Base-by-base conservation (phyloP, 2,888 invertebrate species). In the Schrankia costaestrigalis region DNA sequence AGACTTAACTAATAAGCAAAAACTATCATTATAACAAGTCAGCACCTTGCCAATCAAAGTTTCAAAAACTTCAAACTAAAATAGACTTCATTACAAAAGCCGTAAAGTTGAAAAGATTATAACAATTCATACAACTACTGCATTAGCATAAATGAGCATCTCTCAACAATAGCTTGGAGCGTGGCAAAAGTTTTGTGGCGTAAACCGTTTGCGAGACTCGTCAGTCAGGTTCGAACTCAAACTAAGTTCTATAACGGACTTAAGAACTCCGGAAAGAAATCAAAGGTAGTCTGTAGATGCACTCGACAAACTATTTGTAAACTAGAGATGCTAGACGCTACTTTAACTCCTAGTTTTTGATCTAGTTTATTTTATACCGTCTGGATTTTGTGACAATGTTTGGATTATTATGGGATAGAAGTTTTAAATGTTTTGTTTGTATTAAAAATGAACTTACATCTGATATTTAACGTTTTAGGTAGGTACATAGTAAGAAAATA, bases 181-280 rank as follows among this genome's bases (percentile, higher is more conserved):
- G 9, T 17, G 19, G 11, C 17, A 11, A 44, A 40, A 49, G 32
- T 33, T 44, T 38, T 22, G 33, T 28, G 13, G 22, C 25, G 29
- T 43, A 43, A 47, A 51, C 32, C 24, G 26, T 33, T 35, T 19
- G 27, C 9, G 22, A 27, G 38, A 43, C 43, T 47, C 30, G 33
- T 33, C 35, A 33, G 17, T 10, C n/a, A n/a, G 7, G 8, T n/a
- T 10, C 30, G 14, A 21, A 19, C 3, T 8, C 24, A 4, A 17
- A 17, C 19, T 5, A 48, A 52, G 31, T 52, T 51, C 23, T 28
- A 26, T 52, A 48, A 52, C 39, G 28, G 41, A 34, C 22, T 35
- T 41, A 46, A 31, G 40, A 52, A 40, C 31, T 48, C 33, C 15
- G 23, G 39, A 42, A 51, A 52, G 52, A 45, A 52, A 52, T 52